Evolutionary conservation across 2,888 invertebrate species (phyloP), one percentile per base, ranked within the genome.

Genomic region (Chalcosyrphus nemorum): DNA sequence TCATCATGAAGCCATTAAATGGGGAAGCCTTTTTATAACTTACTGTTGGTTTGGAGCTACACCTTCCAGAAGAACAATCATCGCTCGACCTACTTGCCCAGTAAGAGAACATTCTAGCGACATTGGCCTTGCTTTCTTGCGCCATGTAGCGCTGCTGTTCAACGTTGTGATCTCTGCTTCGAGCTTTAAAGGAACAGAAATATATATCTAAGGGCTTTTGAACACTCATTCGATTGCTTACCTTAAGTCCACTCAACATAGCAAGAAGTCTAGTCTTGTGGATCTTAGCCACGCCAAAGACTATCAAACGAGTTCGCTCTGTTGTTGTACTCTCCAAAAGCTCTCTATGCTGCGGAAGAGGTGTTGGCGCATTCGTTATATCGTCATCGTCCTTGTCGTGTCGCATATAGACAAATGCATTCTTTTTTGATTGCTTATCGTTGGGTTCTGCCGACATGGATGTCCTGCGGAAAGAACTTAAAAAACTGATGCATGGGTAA

Each of bases 151-250:
- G 87, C 97, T 97, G n/a, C 96, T 95, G 89, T 98, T 97, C 7
- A 98, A 93, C 74, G 96, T 97, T 13, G 96, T 96, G 71, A 99
- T 96, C 92, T 98, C 98, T 0, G 98, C 98, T 91, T 99, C 98
- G 82, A 99, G 92, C 87, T 88, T 4, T 11, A 11, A 29, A n/a
- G 13, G 5, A n/a, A 43, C 21, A 57, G 7, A 56, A 1, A 7
- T 24, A n/a, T n/a, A n/a, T n/a, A n/a, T n/a, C n/a, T n/a, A n/a
- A n/a, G n/a, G n/a, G n/a, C n/a, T n/a, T n/a, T n/a, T n/a, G n/a
- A n/a, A n/a, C n/a, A n/a, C n/a, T n/a, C n/a, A n/a, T n/a, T n/a
- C n/a, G n/a, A n/a, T n/a, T n/a, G n/a, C n/a, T 0, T 63, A 88
- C 88, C 92, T 98, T 98, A 57, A 99, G 92, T 0, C 98, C 98